phyloP scores from a whole-genome alignment of 2,113 vertebrate species.

The Xyrauchen texanus region DNA sequence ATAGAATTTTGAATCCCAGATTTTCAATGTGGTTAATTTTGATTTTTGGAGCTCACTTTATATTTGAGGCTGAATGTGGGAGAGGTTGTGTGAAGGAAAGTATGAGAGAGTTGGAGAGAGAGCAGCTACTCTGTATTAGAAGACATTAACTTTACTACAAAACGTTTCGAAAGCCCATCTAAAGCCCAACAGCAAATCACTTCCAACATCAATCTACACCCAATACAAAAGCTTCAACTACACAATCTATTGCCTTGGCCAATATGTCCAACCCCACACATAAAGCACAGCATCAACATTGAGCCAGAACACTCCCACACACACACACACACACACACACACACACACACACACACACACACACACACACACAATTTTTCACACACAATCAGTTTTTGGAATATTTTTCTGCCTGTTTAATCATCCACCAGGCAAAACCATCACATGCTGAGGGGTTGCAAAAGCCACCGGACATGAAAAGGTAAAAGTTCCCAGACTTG shows the following conservation, averaged over 20 bases:
- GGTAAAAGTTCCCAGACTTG: no score
- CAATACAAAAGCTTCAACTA: conserved; percentile 55
- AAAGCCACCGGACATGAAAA: no score
- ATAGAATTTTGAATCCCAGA: no score
- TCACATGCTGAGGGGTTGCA: no score
- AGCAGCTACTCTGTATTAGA: conserved; percentile 49
- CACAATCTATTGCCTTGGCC: conserved; percentile 51
- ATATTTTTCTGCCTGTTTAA: no score
- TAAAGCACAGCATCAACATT: conserved; percentile 37
- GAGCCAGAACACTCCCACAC: conserved; percentile 14
- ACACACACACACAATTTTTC: conserved; percentile 64
- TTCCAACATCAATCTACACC: conserved; percentile 54
- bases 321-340: conserved; percentile 64
- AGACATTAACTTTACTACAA: conserved; percentile 54
- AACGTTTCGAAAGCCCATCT: conserved; percentile 44
- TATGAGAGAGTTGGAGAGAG: not conserved
- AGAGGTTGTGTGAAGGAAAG: not conserved
- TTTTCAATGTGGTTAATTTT: no score
- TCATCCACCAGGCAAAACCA: no score
- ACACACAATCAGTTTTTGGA: no score
- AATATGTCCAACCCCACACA: conserved; percentile 56
- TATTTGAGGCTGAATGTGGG: no score
- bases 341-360: conserved; percentile 49
- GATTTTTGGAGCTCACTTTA: no score
- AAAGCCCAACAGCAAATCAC: conserved; percentile 50